Percentiles rank a stretch among this genome's conserved stretches.
These are phyloP conservation scores for Ectobius pallidus DNA, from an alignment of 2,888 invertebrate genomes.

Conservation along the genomic window DNA sequence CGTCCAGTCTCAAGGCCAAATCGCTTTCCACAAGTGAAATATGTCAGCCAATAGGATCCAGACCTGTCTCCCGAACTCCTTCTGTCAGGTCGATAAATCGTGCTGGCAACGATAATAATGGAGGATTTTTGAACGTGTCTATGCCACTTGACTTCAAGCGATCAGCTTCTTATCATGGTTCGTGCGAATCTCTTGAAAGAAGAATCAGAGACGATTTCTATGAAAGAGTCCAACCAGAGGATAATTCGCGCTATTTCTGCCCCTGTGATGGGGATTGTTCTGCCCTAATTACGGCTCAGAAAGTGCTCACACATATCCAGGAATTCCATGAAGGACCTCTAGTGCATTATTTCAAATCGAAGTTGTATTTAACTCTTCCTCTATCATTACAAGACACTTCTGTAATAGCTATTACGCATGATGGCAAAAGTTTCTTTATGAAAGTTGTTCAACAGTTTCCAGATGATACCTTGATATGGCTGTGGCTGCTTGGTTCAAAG, in stretches of 20 bases:
- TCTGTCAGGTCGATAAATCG: constrained; percentile 25
- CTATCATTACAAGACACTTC: constrained; percentile 46
- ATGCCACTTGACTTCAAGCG: constrained; percentile 39
- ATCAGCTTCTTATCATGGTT: constrained; percentile 51
- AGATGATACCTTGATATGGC: constrained; percentile 35
- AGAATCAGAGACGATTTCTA: constrained; percentile 31
- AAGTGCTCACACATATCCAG: constrained; percentile 51
- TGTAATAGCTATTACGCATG: constrained; percentile 45
- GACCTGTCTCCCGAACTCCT: constrained; percentile 10
- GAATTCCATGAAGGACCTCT: constrained; percentile 51
- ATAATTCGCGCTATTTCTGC: constrained; percentile 49
- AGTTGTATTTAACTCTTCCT: constrained; percentile 48
- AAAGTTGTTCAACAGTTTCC: constrained; percentile 44
- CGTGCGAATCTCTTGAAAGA: constrained; percentile 50
- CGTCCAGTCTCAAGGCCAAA: constrained; percentile 52
- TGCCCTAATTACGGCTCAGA: constrained; percentile 47
- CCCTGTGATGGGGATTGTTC: constrained; percentile 50
- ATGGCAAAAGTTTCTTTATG: constrained; percentile 50
- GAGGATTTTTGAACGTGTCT: constrained; percentile 19
- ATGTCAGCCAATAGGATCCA: constrained; percentile 23
- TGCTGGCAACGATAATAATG: neutral
- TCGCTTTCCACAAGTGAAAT: constrained; percentile 55
- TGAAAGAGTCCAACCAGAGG: constrained; percentile 5
- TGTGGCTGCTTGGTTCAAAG: constrained; percentile 34
- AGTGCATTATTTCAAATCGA: constrained; percentile 52